Conservation (phyloP, 2,113 vertebrate species). For the Butorides virescens region DNA sequence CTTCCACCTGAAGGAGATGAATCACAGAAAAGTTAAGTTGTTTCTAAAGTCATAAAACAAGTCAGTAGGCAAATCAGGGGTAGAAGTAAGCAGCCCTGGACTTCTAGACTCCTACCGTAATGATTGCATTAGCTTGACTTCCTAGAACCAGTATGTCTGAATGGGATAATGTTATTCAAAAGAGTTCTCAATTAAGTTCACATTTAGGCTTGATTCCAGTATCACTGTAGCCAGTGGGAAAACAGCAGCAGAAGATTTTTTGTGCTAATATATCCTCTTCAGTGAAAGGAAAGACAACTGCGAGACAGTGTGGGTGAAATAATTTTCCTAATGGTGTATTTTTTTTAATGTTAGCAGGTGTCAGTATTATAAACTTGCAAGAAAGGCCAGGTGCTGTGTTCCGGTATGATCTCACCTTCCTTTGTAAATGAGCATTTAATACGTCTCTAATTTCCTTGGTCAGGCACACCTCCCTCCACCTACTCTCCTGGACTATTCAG, state of each 20-base stretch:
- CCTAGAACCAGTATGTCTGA: conserved; percentile 27
- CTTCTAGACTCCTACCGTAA: conserved; percentile 17
- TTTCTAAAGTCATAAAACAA: conserved; percentile 33
- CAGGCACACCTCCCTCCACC: background rate
- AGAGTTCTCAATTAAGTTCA: conserved; percentile 23
- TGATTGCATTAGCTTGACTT: conserved; percentile 6
- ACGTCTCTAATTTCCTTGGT: background rate
- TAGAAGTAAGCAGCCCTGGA: background rate
- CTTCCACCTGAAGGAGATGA: conserved; percentile 10
- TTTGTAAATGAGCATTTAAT: background rate
- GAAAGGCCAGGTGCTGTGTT: background rate
- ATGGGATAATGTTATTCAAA: conserved; percentile 49
- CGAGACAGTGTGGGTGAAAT: background rate
- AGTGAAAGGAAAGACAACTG: background rate
- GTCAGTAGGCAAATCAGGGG: conserved; percentile 26
- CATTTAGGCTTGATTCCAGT: conserved; percentile 13
- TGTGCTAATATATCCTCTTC: background rate
- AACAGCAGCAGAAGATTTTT: conserved; percentile 4
- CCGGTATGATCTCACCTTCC: background rate
- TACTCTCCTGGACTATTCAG: background rate
- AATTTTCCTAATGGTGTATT: background rate
- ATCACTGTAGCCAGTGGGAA: conserved; percentile 4
- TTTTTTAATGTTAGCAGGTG: background rate
- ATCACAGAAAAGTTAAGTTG: conserved; percentile 37
- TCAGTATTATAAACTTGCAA: background rate